Evolutionary conservation across 2,888 invertebrate genomes (phyloP).

Genomic region (Acanthosepion lycidas): DNA sequence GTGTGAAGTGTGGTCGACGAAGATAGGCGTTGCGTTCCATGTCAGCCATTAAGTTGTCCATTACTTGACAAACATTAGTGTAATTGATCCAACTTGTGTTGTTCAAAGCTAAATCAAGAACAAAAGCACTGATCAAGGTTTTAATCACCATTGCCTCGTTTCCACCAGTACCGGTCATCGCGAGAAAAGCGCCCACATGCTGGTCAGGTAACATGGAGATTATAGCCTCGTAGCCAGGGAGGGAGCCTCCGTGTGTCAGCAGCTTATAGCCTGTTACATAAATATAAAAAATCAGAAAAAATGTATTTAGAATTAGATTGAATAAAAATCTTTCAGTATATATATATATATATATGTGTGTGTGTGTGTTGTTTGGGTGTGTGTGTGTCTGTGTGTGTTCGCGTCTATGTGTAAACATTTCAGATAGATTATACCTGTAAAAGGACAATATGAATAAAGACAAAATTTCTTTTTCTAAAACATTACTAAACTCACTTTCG

Average conservation of each 20-base stretch:
- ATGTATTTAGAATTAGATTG: background rate
- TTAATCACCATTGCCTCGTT: constrained; percentile 52
- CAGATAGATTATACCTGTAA: no score
- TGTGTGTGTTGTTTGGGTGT: no score
- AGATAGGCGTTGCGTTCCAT: constrained; percentile 35
- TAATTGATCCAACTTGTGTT: constrained; percentile 49
- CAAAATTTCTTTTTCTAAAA: no score
- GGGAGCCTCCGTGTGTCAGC: constrained; percentile 55
- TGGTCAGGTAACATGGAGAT: constrained; percentile 53
- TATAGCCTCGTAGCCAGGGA: constrained; percentile 56
- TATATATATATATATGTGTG: no score
- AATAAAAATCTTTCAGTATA: no score
- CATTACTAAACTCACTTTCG: no score
- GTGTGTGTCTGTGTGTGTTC: no score
- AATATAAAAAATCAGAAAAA: background rate
- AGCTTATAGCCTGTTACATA: constrained; percentile 52
- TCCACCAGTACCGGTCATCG: constrained; percentile 52
- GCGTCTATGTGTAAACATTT: no score
- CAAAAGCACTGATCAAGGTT: constrained; percentile 52
- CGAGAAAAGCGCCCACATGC: constrained; percentile 52
- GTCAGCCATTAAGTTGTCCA: constrained; percentile 50
- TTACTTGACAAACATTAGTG: constrained; percentile 48
- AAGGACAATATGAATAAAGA: no score
- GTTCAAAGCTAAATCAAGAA: constrained; percentile 52
- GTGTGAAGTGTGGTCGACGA: background rate